These are phyloP conservation scores for Prunella fulvescens DNA, from an alignment of 2,113 vertebrate species.

Conservation along the genomic window DNA sequence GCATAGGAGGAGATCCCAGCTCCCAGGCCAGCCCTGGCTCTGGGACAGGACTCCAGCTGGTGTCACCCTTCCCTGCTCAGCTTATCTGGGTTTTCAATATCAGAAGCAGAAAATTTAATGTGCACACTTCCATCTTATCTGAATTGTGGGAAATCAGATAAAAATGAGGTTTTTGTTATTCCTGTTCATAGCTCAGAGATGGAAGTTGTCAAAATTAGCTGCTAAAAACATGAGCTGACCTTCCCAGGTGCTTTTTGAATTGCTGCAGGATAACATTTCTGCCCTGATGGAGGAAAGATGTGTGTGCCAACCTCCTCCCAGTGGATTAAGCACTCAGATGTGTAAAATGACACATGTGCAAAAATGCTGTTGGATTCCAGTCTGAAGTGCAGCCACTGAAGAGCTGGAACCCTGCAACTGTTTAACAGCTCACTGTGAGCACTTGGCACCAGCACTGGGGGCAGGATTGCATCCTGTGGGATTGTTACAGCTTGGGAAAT, in stretches of 20 bases:
- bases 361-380: neutral
- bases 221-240: neutral
- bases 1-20: neutral
- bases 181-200: neutral
- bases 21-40: neutral
- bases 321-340: neutral
- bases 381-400: neutral
- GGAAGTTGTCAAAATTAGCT: conserved; percentile 6
- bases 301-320: neutral
- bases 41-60: neutral
- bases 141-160: neutral
- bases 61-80: neutral
- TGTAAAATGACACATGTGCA: conserved; percentile 1
- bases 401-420: conserved; percentile 8
- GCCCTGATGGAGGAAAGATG: neutral
- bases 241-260: neutral
- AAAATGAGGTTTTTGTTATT: neutral
- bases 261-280: neutral
- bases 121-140: neutral
- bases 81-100: neutral
- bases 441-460: neutral
- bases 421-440: neutral
- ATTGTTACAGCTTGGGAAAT: neutral
- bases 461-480: neutral
- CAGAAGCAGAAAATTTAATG: neutral